Evolutionary conservation across 2,888 invertebrate genomes (phyloP).

Genomic region (Polydrusus pterygomalis): DNA sequence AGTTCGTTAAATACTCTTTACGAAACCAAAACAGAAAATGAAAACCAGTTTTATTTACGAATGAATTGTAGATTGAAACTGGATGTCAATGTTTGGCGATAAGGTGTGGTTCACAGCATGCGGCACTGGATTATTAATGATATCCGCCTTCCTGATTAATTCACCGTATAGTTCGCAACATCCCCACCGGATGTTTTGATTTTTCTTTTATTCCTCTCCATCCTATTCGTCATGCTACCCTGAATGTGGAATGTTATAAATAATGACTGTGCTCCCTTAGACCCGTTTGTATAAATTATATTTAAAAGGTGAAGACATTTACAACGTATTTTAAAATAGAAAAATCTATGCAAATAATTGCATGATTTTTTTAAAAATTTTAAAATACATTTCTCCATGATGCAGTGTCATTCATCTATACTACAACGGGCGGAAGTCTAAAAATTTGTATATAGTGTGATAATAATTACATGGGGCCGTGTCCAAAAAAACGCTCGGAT

Average conservation of each 20-base stretch:
- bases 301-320: conserved; percentile 2
- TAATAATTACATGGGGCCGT: too few relatives aligned
- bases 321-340: background rate
- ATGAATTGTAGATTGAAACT: conserved; percentile 18
- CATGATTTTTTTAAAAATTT: too few relatives aligned
- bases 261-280: conserved; percentile 31
- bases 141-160: conserved; percentile 50
- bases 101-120: conserved; percentile 36
- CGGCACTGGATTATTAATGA: conserved; percentile 48
- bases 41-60: conserved; percentile 11
- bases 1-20: background rate
- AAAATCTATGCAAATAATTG: too few relatives aligned
- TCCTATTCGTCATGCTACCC: conserved; percentile 43
- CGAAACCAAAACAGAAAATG: background rate
- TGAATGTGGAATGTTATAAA: conserved; percentile 47
- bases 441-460: too few relatives aligned
- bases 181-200: conserved; percentile 44
- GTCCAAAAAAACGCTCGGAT: too few relatives aligned
- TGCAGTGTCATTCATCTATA: too few relatives aligned
- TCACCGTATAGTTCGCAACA: conserved; percentile 42
- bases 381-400: too few relatives aligned
- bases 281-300: conserved; percentile 15
- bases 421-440: too few relatives aligned
- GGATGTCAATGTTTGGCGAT: conserved; percentile 23
- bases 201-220: conserved; percentile 43